Conservation (phyloP, 2,797 vertebrate genomes). For the Discoglossus pictus region DNA sequence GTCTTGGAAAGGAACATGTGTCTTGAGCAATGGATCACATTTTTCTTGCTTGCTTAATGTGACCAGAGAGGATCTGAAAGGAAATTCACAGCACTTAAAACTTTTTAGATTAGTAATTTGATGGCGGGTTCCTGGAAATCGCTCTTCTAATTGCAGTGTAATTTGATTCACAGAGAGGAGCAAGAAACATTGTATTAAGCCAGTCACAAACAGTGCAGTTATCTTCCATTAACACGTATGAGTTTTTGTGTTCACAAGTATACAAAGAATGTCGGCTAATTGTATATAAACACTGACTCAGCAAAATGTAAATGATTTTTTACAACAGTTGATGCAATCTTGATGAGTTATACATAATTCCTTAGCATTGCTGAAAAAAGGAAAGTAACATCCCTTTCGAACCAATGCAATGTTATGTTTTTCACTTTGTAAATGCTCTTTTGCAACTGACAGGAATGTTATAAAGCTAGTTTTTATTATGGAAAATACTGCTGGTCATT, state of each 20-base stretch:
- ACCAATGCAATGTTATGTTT: no score
- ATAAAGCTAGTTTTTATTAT: no score
- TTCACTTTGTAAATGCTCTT: no score
- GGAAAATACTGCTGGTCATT: no score
- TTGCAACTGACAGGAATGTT: no score
- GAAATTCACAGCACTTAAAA: conserved; percentile 46
- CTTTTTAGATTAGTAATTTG: conserved; percentile 52
- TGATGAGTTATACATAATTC: no score
- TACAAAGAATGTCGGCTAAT: conserved; percentile 17
- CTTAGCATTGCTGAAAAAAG: no score
- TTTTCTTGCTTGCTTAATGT: conserved; percentile 33
- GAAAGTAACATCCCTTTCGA: no score
- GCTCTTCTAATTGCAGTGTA: conserved; percentile 67
- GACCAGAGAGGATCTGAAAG: conserved; percentile 37
- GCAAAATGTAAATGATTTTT: conserved; percentile 62
- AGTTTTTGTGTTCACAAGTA: conserved; percentile 51
- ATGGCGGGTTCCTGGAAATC: conserved; percentile 64
- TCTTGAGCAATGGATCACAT: conserved; percentile 29
- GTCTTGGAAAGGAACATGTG: conserved; percentile 6
- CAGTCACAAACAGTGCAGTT: conserved; percentile 33
- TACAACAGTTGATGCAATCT: no score
- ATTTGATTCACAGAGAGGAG: conserved; percentile 60
- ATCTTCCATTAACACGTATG: conserved; percentile 44
- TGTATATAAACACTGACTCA: conserved; percentile 43
- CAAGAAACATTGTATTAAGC: conserved; percentile 27